Base-by-base conservation (phyloP, 2,797 vertebrate species). In the Chromis chromis region DNA sequence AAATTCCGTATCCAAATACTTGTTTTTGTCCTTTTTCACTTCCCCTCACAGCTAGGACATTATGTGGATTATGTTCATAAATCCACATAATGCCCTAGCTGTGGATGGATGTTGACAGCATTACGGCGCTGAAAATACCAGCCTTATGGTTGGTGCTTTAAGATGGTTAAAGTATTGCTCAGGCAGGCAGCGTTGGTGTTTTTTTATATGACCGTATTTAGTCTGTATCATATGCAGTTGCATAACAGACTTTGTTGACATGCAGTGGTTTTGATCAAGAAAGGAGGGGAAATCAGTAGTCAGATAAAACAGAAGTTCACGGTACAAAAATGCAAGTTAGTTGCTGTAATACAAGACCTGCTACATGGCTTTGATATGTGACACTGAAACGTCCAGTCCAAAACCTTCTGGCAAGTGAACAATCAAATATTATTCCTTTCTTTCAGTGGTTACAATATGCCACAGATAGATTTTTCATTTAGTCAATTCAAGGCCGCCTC, bases 401-500 rank as follows among this genome's bases (percentile, higher is more conserved):
- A 88, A 93, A 87, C 88, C 85, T 89, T 78, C 83, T 95, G 89
- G 91, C 91, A 94, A 75, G 81, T 86, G 74, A 95, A 94, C 89
- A 94, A 91, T 91, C 91, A 82, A 79, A 84, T 84, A 89, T 91
- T 77, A 85, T 70, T 68, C 21, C 17, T 63, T 74, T 84, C 63
- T 75, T 65, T 28, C 63, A 58, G 69, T 83, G 67, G 59, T 76
- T 93, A 88, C 91, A 92, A 95, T 89, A 72, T 91, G 92, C 83
- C 63, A 86, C 90, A 93, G 90, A 91, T 80, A 88, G 76, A 80
- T 44, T 84, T 88, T 22, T 82, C 78, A 71, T 69, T 74, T 49
- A 55, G 33, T 36, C 48, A 76, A 83, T 79, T 82, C 84, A 74
- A 89, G 65, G 81, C 60, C 22, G 33, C 65, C 65, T 87, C 64